Conservation (phyloP, 2,113 vertebrate species). For the Hydropotes inermis region DNA sequence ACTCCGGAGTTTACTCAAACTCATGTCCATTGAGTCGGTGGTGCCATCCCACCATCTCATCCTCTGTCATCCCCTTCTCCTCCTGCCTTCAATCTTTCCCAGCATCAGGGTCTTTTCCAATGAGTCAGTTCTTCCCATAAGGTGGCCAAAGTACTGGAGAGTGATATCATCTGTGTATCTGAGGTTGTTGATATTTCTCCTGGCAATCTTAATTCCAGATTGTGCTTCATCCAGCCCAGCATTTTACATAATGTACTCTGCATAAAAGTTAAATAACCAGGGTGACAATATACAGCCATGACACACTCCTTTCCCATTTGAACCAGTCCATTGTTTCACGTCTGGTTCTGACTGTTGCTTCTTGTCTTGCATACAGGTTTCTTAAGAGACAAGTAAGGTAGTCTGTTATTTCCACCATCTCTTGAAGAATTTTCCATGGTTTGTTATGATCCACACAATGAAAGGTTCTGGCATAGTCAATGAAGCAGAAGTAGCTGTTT, state of each 20-base stretch:
- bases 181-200: neutral
- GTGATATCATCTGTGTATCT: neutral
- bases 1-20: neutral
- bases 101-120: too few relatives aligned
- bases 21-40: neutral
- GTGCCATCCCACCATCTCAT: neutral
- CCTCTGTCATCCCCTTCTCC: neutral
- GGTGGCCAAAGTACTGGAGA: too few relatives aligned
- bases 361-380: neutral
- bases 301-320: neutral
- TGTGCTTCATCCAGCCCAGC: neutral
- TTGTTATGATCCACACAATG: neutral
- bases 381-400: neutral
- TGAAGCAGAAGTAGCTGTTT: neutral
- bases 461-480: neutral
- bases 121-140: too few relatives aligned
- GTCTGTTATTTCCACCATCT: neutral
- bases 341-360: neutral
- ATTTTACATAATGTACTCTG: neutral
- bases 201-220: neutral
- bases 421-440: neutral
- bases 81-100: too few relatives aligned
- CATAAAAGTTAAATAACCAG: neutral
- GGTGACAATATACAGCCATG: neutral
- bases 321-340: neutral